phyloP scores from a whole-genome alignment of 2,888 invertebrate species.

The Yponomeuta evonymella region DNA sequence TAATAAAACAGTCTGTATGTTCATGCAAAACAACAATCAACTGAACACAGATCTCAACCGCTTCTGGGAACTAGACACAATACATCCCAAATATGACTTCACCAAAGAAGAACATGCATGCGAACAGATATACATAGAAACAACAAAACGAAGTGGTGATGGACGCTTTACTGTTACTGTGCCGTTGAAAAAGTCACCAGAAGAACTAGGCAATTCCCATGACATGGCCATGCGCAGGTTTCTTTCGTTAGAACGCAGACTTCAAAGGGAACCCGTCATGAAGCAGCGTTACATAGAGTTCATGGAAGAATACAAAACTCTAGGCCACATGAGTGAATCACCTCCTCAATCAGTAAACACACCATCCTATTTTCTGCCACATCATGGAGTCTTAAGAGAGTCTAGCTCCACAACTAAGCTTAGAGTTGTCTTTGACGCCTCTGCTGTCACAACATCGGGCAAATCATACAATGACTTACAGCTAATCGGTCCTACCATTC shows the following conservation, averaged over 20 bases:
- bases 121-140: background rate
- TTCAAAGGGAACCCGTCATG: background rate
- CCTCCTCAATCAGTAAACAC: background rate
- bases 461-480: too few species aligned
- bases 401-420: too few species aligned
- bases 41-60: background rate
- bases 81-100: background rate
- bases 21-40: background rate
- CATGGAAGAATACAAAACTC: background rate
- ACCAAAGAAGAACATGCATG: slow-evolving; percentile 3
- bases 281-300: slow-evolving; percentile 10
- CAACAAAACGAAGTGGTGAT: background rate
- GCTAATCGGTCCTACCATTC: too few species aligned
- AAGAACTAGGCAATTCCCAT: slow-evolving; percentile 5
- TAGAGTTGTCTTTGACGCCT: too few species aligned
- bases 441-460: too few species aligned
- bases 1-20: background rate
- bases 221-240: slow-evolving; percentile 3
- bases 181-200: slow-evolving; percentile 3
- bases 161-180: slow-evolving; percentile 7
- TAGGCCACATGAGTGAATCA: slow-evolving; percentile 13
- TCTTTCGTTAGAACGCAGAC: background rate
- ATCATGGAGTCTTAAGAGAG: background rate
- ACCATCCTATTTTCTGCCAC: slow-evolving; percentile 3
- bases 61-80: slow-evolving; percentile 8